phyloP scores from a whole-genome alignment of 2,797 vertebrate species.

The Manis crassicaudata region DNA sequence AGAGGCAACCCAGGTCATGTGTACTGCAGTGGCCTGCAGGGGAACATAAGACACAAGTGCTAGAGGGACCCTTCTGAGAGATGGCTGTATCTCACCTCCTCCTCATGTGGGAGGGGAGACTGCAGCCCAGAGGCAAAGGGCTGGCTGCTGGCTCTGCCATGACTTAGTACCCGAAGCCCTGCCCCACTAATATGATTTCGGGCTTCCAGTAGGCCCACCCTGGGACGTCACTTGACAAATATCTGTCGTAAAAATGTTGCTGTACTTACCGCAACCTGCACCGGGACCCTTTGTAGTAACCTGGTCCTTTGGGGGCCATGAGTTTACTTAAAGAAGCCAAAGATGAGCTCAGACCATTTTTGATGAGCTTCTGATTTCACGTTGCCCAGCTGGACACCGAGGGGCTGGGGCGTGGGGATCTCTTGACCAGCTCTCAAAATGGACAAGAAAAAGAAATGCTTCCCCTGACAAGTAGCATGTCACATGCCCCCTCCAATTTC shows the following conservation, averaged over 20 bases:
- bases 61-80: neutral
- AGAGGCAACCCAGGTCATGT: neutral
- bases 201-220: neutral
- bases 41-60: neutral
- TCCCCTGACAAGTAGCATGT: neutral
- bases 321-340: neutral
- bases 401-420: neutral
- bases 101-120: neutral
- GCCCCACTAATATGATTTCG: neutral
- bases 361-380: neutral
- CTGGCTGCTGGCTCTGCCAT: neutral
- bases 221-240: neutral
- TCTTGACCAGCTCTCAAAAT: neutral
- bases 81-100: neutral
- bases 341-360: neutral
- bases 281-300: neutral
- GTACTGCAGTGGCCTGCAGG: neutral
- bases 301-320: neutral
- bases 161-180: neutral
- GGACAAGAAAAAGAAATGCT: neutral
- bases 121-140: neutral
- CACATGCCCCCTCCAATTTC: neutral
- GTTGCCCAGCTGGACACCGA: neutral
- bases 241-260: neutral
- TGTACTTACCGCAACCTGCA: neutral